phyloP scores from a whole-genome alignment of 2,888 invertebrate genomes.

The Neoaliturus tenellus region DNA sequence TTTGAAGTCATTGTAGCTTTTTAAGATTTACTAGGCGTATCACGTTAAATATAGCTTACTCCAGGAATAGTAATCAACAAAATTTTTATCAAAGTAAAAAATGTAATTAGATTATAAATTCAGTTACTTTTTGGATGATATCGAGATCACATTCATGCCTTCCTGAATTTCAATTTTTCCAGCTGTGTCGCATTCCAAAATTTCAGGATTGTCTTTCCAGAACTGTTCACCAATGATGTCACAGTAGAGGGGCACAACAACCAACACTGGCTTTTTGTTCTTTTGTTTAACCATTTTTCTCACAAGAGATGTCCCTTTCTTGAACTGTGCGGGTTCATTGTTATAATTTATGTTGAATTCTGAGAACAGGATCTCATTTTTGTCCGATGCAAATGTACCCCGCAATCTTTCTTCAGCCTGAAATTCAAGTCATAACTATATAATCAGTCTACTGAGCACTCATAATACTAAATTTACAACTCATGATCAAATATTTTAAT shows the following conservation, averaged over 20 bases:
- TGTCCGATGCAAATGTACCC: slow-evolving; percentile 92
- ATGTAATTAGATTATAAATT: not conserved
- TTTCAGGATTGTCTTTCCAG: slow-evolving; percentile 85
- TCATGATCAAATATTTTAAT: too few relatives aligned
- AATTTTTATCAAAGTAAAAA: slow-evolving; percentile 1
- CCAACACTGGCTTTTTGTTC: slow-evolving; percentile 73
- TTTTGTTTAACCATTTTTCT: slow-evolving; percentile 77
- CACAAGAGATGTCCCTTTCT: slow-evolving; percentile 92
- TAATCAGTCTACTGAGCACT: too few relatives aligned
- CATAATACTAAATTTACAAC: too few relatives aligned
- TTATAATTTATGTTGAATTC: slow-evolving; percentile 97
- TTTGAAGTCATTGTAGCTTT: too few relatives aligned
- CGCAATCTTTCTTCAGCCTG: slow-evolving; percentile 92
- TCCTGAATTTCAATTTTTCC: slow-evolving; percentile 19
- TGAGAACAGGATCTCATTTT: slow-evolving; percentile 94
- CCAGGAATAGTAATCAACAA: too few relatives aligned
- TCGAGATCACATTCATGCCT: not conserved
- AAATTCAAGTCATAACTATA: too few relatives aligned
- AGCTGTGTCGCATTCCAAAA: slow-evolving; percentile 71
- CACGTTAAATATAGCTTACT: too few relatives aligned
- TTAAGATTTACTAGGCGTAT: too few relatives aligned
- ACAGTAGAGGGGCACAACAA: slow-evolving; percentile 82
- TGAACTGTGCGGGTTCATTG: slow-evolving; percentile 88
- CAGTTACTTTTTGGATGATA: slow-evolving; percentile 14
- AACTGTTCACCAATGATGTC: slow-evolving; percentile 92